A percentile compares a stretch with the other conserved stretches of the same genome.
Conservation (phyloP, 64 coral and sea anemone species). For the Montipora sp. region DNA sequence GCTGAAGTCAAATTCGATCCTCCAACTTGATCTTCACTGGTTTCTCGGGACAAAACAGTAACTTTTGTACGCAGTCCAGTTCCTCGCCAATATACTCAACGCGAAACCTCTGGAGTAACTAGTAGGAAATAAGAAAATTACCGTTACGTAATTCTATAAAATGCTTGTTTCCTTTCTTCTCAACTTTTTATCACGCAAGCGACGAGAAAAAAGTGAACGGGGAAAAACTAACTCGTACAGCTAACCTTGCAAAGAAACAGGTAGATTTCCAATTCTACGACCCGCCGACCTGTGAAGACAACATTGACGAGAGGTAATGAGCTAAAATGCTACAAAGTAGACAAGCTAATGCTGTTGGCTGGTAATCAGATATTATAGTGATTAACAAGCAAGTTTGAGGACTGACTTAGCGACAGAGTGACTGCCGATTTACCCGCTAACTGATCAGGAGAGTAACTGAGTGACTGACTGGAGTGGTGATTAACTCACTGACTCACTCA, state of each 20-base stretch:
- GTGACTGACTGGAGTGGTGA: too few relatives aligned
- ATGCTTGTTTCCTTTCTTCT: not conserved
- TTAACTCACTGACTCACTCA: too few relatives aligned
- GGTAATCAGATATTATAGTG: too few relatives aligned
- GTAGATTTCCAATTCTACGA: not conserved
- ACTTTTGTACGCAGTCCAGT: not conserved
- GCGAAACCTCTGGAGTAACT: slow-evolving; percentile 27
- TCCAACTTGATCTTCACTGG: slow-evolving; percentile 28
- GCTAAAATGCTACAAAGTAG: too few relatives aligned
- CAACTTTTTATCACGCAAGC: too few relatives aligned
- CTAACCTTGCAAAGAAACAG: not conserved
- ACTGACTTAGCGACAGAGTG: too few relatives aligned
- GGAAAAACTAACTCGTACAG: not conserved
- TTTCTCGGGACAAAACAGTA: not conserved
- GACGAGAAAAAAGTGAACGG: not conserved
- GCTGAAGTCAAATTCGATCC: not conserved
- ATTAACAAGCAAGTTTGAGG: too few relatives aligned
- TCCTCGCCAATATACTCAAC: not conserved
- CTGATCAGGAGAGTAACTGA: too few relatives aligned
- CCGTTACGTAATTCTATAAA: too few relatives aligned
- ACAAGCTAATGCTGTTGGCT: too few relatives aligned
- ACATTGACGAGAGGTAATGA: too few relatives aligned
- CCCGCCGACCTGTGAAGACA: not conserved
- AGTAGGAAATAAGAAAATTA: not conserved
- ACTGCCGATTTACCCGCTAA: too few relatives aligned